Evolutionary conservation across 2,888 invertebrate genomes (phyloP).

Genomic region (Cheilosia vernalis): DNA sequence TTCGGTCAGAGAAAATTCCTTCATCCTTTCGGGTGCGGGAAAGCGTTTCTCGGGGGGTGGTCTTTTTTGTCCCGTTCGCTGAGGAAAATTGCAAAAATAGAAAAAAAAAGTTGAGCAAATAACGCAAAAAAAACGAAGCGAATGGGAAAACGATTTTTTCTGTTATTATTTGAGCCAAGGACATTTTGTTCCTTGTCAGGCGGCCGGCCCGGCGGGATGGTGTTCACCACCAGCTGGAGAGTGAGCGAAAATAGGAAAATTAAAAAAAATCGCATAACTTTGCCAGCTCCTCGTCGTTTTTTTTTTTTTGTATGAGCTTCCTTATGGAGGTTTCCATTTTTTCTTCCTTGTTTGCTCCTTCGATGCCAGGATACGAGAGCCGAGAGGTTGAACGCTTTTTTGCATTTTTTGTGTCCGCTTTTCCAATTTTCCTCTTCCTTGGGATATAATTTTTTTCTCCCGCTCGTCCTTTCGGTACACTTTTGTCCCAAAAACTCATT

Average conservation of each 20-base stretch:
- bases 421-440: constrained; percentile 71
- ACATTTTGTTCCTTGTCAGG: constrained; percentile 65
- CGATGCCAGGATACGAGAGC: constrained; percentile 57
- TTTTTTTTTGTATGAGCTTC: constrained; percentile 47
- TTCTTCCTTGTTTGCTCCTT: constrained; percentile 64
- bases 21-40: constrained; percentile 51
- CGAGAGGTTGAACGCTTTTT: constrained; percentile 46
- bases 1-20: constrained; percentile 60
- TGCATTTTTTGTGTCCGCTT: constrained; percentile 40
- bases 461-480: constrained; percentile 54
- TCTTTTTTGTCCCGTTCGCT: constrained; percentile 28
- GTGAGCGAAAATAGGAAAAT: constrained; percentile 63
- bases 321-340: constrained; percentile 53
- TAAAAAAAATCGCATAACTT: constrained; percentile 72
- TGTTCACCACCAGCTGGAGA: constrained; percentile 47
- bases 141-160: constrained; percentile 73
- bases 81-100: constrained; percentile 59
- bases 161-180: constrained; percentile 74
- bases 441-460: constrained; percentile 9
- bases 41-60: constrained; percentile 17
- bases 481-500: constrained; percentile 70
- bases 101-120: constrained; percentile 7
- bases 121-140: constrained; percentile 17
- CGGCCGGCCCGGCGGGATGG: constrained; percentile 6
- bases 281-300: constrained; percentile 47